Evolutionary conservation across 2,797 vertebrate species (phyloP).

Genomic region (Australoheros facetus): DNA sequence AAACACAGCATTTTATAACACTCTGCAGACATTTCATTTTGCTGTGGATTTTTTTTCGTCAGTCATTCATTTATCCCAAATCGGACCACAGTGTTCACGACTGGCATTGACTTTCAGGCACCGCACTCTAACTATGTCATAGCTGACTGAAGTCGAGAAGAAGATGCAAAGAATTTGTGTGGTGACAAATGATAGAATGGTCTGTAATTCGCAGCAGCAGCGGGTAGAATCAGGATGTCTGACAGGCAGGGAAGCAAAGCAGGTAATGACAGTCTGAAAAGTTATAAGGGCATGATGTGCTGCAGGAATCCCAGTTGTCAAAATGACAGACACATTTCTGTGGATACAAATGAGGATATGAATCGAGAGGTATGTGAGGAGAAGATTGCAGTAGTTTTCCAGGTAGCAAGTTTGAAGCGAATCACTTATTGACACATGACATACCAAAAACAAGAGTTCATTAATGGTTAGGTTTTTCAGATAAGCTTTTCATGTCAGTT

Average conservation of each 20-base stretch:
- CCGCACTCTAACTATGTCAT: neutral
- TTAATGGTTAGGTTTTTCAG: neutral
- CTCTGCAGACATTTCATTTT: neutral
- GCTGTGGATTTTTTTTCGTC: neutral
- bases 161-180: slow-evolving; percentile 2
- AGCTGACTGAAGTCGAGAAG: neutral
- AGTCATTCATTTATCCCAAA: neutral
- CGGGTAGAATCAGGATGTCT: slow-evolving; percentile 34
- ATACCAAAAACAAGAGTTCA: neutral
- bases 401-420: neutral
- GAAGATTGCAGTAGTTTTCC: neutral
- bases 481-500: neutral
- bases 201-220: slow-evolving; percentile 29
- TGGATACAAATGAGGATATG: slow-evolving; percentile 9
- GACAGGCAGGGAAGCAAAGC: slow-evolving; percentile 37
- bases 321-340: slow-evolving; percentile 34
- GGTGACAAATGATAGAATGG: slow-evolving; percentile 29
- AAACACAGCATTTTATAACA: neutral
- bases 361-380: neutral
- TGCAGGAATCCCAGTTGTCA: slow-evolving; percentile 28
- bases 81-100: neutral
- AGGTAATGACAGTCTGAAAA: slow-evolving; percentile 44
- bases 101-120: neutral
- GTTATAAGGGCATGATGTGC: slow-evolving; percentile 43
- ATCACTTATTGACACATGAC: neutral